Base-by-base conservation (phyloP, 1,140 invertebrate genomes). In the Aphelenchoides besseyi region DNA sequence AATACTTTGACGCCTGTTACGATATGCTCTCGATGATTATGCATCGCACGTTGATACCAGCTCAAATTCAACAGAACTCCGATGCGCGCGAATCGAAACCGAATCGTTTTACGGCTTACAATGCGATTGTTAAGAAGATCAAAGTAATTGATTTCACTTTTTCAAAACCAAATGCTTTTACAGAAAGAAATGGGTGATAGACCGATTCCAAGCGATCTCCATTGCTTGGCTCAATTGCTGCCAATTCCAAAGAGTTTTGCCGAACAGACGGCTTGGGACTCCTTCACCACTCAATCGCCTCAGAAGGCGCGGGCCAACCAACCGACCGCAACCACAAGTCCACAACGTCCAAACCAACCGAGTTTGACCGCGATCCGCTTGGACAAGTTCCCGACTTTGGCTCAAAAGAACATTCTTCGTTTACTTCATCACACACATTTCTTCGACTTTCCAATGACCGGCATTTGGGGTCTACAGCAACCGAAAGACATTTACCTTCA, bases 1-100 rank as follows among this genome's bases (percentile, higher is more conserved):
- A 78, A 0, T 79, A 76, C 52, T 78, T 81, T 55, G 76, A 78
- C 62, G 64, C 68, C n/a, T 81, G 79, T 54, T 82, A 62, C 54
- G 76, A 78, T 54, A 78, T 78, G 76, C 79, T 78, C 12, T 68
- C 68, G 12, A 78, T 66, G 62, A 70, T 78, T n/a, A 52, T 80
- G n/a, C 68, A 74, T 23, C 53, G 53, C 2, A 75, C 74, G 53
- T 26, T 73, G 72, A 41, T 66, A 29, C 18, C 73, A 5, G 18
- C 73, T 16, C 72, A 74, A 18, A 29, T 32, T 23, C 28, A 29
- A 23, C 59, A 72, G 5, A 12, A 16, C 33, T 23, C 70, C 72
- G 35, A 70, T 16, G 18, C n/a, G 1, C 23, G 68, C 71, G 71
- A 69, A 69, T n/a, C 41, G 64, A 52, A 59, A 1, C 63, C 16